Conservation (phyloP, 2,797 vertebrate genomes). For the Cyprinodon diabolis region DNA sequence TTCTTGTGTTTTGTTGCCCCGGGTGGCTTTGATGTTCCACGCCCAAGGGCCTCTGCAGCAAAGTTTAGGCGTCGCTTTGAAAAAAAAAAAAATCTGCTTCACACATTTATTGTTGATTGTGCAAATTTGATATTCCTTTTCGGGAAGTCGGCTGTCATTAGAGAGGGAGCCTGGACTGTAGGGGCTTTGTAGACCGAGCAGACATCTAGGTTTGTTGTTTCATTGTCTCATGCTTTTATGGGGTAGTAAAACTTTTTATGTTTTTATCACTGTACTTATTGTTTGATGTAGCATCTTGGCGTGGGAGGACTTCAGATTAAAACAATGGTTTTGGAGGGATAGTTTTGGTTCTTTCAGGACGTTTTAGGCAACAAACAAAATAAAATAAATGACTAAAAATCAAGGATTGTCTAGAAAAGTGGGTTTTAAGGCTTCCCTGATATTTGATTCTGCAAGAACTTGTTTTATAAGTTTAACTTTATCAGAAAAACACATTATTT, state of each 20-base stretch:
- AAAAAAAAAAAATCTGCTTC: neutral
- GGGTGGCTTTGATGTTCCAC: constrained; percentile 6
- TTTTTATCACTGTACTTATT: neutral
- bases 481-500: neutral
- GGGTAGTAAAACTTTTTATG: neutral
- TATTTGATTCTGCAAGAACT: neutral
- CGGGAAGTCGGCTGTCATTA: constrained; percentile 12
- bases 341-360: neutral
- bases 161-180: constrained; percentile 48
- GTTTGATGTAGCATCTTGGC: constrained; percentile 1
- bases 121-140: neutral
- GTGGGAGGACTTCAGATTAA: neutral
- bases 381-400: neutral
- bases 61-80: neutral
- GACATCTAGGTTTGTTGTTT: constrained; percentile 8
- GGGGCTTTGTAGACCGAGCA: constrained; percentile 17
- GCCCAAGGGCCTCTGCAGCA: constrained; percentile 4
- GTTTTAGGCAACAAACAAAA: neutral
- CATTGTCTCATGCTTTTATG: constrained; percentile 7
- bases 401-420: neutral
- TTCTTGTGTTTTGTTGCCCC: constrained; percentile 31
- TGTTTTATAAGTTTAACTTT: neutral
- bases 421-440: neutral
- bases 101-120: constrained; percentile 8
- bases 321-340: constrained; percentile 4